Evolutionary conservation across 2,888 invertebrate species (phyloP).

Genomic region (Cremastinae sp.): DNA sequence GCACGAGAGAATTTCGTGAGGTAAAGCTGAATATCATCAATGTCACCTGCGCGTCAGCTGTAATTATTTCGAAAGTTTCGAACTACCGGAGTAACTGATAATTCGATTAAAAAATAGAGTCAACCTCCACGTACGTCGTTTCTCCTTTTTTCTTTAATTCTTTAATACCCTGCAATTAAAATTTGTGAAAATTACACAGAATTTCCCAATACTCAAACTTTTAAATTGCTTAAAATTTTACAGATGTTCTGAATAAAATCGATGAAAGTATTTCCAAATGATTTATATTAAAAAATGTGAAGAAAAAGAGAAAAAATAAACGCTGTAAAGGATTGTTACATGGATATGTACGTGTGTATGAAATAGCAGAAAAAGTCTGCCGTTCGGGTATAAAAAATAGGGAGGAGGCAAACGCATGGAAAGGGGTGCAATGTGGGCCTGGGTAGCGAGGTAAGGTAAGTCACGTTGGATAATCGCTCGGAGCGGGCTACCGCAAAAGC

Average conservation of each 20-base stretch:
- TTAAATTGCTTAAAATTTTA: too few species aligned
- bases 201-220: too few species aligned
- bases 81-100: slow-evolving; percentile 37
- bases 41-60: slow-evolving; percentile 59
- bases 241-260: too few species aligned
- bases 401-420: slow-evolving; percentile 7
- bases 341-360: too few species aligned
- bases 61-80: slow-evolving; percentile 58
- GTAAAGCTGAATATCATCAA: slow-evolving; percentile 50
- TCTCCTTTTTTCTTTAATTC: too few species aligned
- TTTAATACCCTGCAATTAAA: too few species aligned
- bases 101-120: slow-evolving; percentile 1
- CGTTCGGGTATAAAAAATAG: background rate
- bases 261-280: too few species aligned
- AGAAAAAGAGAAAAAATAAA: too few species aligned
- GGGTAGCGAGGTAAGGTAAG: slow-evolving; percentile 35
- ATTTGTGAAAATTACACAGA: too few species aligned
- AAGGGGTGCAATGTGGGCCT: slow-evolving; percentile 35
- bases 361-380: background rate
- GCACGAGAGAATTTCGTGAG: background rate
- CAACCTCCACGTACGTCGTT: too few species aligned
- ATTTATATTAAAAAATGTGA: too few species aligned
- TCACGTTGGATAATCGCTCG: slow-evolving; percentile 41
- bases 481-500: slow-evolving; percentile 47
- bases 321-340: too few species aligned